Evolutionary conservation across 2,113 vertebrate genomes (phyloP), one percentile per base, ranked within the genome.

Genomic region (Thamnaconus septentrionalis): DNA sequence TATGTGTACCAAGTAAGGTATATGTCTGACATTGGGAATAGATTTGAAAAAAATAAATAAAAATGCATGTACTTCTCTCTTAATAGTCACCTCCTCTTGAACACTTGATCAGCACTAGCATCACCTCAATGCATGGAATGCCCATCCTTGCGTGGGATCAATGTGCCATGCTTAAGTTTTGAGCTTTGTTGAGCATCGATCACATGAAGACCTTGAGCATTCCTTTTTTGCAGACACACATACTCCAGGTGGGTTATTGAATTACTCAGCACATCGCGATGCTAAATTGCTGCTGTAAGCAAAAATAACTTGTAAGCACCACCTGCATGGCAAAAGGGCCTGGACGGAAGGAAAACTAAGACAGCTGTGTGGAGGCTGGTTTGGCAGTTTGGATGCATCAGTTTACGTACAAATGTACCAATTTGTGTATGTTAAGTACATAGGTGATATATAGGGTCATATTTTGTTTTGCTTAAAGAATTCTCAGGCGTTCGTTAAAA

Each of bases 211-310:
- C 40, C 53, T 56, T 4, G 1, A 50, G 45, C 4, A 2, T 41
- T 63, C 11, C 61, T 53, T 18, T 56, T 62, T 60, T 69, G 51
- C 52, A 62, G 7, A 54, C 3, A 7, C 46, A 57, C 12, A 69
- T 49, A 41, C 49, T 53, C 54, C 8, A 48, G 65, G 51, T 65
- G 49, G 31, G 42, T 4, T 48, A 56, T 66, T 46, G n/a, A 46
- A 69, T 71, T 61, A 73, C 7, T 53, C 48, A 8, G 53, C 59
- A 73, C 10, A 61, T 72, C 43, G 55, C 57, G 46, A 54, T 59
- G 5, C 41, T 12, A 45, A 70, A 40, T 54, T 63, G 56, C 51
- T 64, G 41, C 68, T 52, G 67, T 52, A 59, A 43, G 53, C 5
- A 64, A 7, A 31, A 63, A 48, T 4, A 1, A 59, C 54, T 75